These are phyloP conservation scores for Thamnaconus septentrionalis DNA, from an alignment of 2,113 vertebrate genomes.

Conservation along the genomic window DNA sequence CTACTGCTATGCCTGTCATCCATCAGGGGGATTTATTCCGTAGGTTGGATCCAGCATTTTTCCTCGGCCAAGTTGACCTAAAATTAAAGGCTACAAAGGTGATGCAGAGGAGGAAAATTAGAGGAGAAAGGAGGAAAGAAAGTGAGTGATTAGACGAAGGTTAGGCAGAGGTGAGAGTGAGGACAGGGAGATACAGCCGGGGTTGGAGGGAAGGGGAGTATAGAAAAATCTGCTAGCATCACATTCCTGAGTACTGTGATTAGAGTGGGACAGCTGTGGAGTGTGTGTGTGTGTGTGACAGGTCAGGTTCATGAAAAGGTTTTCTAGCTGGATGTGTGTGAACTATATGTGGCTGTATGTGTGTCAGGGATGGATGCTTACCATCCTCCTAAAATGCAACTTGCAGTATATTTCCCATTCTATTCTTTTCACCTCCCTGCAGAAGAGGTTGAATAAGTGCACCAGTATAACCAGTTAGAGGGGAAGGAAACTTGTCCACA, in stretches of 20 bases:
- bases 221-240: conserved; percentile 43
- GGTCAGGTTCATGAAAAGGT: conserved; percentile 31
- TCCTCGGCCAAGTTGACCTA: conserved; percentile 13
- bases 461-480: neutral
- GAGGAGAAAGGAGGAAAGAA: neutral
- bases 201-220: conserved; percentile 25
- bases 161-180: conserved; percentile 27
- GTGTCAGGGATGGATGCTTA: conserved; percentile 5
- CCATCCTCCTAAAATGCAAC: conserved; percentile 5
- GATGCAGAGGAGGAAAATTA: too few species aligned
- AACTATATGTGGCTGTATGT: neutral
- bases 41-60: conserved; percentile 5
- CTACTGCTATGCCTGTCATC: neutral
- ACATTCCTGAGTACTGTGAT: conserved; percentile 43
- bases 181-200: conserved; percentile 52
- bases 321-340: conserved; percentile 15
- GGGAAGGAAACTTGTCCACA: too few species aligned
- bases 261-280: conserved; percentile 32
- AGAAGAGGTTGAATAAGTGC: neutral
- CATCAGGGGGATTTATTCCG: conserved; percentile 12
- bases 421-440: conserved; percentile 17
- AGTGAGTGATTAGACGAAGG: neutral
- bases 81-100: neutral
- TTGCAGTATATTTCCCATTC: neutral
- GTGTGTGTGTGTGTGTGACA: conserved; percentile 16